Conservation (phyloP, 2,797 vertebrate genomes). For the Dendrocincla fuliginosa region DNA sequence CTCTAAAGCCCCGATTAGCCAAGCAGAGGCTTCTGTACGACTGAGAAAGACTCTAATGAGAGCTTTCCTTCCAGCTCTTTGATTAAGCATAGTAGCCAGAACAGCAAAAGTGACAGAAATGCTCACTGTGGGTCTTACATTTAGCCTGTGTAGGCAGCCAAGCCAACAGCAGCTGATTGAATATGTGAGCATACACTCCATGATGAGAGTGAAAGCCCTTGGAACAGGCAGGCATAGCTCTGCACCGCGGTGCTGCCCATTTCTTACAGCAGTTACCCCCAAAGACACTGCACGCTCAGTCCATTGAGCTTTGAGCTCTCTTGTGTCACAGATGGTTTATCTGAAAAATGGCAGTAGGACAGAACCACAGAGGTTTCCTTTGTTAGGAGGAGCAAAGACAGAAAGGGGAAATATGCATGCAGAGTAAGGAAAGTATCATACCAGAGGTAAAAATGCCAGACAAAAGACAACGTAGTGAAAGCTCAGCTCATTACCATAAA, state of each 20-base stretch:
- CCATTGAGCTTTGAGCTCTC: constrained; percentile 74
- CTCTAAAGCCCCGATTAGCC: constrained; percentile 1
- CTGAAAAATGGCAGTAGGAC: constrained; percentile 74
- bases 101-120: not conserved
- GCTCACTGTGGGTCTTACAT: not conserved
- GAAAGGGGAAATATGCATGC: not conserved
- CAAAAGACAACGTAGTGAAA: not conserved
- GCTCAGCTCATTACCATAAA: not conserved
- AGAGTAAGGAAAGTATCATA: constrained; percentile 11
- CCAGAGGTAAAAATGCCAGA: not conserved
- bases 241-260: not conserved
- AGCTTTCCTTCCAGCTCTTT: constrained; percentile 30
- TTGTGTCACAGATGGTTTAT: constrained; percentile 58
- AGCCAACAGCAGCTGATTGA: constrained; percentile 4
- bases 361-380: constrained; percentile 76
- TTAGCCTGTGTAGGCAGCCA: constrained; percentile 6
- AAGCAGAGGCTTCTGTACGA: not conserved
- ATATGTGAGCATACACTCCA: not conserved
- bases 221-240: not conserved
- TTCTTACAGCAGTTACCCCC: constrained; percentile 51
- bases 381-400: constrained; percentile 69
- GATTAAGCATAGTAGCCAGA: not conserved
- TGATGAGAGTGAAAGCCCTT: not conserved
- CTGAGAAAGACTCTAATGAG: constrained; percentile 34
- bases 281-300: constrained; percentile 18